These are phyloP conservation scores for Homalodisca vitripennis DNA, from an alignment of 1,140 invertebrate genomes.

Conservation along the genomic window DNA sequence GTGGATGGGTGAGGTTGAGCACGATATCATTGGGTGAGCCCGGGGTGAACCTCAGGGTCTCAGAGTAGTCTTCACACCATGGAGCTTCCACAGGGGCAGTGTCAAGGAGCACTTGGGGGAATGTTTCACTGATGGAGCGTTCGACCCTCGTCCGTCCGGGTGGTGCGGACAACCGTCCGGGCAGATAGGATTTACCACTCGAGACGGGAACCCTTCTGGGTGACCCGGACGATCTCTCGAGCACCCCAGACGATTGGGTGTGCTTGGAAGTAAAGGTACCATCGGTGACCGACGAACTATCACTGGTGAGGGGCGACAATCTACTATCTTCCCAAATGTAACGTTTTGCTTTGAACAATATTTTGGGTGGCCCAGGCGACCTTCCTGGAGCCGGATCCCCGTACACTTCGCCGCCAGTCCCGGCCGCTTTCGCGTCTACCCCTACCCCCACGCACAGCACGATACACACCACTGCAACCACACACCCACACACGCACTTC, in stretches of 20 bases:
- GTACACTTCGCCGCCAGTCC: slow-evolving; percentile 3
- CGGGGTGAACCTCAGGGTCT: not conserved
- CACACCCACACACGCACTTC: not conserved
- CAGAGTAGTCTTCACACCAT: slow-evolving; percentile 16
- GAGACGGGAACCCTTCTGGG: not conserved
- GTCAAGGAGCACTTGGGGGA: not conserved
- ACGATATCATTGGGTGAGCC: not conserved
- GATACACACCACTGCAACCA: not conserved
- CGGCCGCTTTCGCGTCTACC: slow-evolving; percentile 12
- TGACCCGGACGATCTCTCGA: no score
- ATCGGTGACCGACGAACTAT: no score
- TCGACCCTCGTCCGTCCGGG: no score
- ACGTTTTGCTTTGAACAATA: no score
- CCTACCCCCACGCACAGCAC: not conserved
- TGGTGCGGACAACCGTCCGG: no score
- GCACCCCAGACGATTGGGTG: no score
- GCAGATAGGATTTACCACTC: no score
- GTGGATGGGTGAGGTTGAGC: not conserved
- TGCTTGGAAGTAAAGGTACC: no score
- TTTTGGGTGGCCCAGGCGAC: slow-evolving; percentile 2
- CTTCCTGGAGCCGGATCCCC: slow-evolving; percentile 16
- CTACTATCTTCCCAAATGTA: no score
- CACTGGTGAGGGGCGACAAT: no score
- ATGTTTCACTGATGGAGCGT: not conserved
- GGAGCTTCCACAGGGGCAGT: not conserved